These are phyloP conservation scores for Agelastica alni DNA, from an alignment of 2,888 invertebrate genomes.

Conservation along the genomic window DNA sequence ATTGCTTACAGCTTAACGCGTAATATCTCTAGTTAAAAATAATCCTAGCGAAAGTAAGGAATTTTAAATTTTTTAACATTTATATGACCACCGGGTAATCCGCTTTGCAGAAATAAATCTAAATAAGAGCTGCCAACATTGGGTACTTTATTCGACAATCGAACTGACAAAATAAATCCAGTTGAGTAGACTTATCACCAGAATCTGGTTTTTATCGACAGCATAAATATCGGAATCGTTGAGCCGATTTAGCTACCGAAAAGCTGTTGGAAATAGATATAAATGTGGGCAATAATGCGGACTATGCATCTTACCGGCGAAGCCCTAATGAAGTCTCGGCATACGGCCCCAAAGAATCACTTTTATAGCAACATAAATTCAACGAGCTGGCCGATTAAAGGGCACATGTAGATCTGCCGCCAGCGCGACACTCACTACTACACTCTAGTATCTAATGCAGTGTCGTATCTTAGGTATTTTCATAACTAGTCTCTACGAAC, in stretches of 20 bases:
- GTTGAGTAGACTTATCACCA: conserved; percentile 24
- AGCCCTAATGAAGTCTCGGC: conserved; percentile 55
- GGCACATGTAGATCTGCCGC: conserved; percentile 49
- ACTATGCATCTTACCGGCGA: conserved; percentile 52
- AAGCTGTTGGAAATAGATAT: conserved; percentile 53
- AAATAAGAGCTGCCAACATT: conserved; percentile 23
- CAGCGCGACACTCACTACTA: conserved; percentile 44
- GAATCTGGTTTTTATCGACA: conserved; percentile 26
- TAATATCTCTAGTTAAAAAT: too few species aligned
- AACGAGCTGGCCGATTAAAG: conserved; percentile 51
- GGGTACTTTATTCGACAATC: conserved; percentile 24
- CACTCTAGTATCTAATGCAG: background rate
- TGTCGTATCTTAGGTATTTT: conserved; percentile 1
- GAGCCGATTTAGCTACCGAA: conserved; percentile 44
- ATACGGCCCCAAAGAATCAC: conserved; percentile 53
- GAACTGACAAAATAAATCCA: conserved; percentile 26
- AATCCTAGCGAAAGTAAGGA: too few species aligned
- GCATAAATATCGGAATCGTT: conserved; percentile 26
- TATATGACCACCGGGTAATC: background rate
- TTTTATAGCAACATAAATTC: conserved; percentile 49
- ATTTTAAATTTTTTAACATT: too few species aligned
- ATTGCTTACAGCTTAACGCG: too few species aligned
- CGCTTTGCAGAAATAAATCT: conserved; percentile 16
- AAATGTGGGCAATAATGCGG: conserved; percentile 55
- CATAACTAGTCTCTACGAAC: too few species aligned